Conservation (phyloP, 2,797 vertebrate genomes). For the Anguilla pacifica region DNA sequence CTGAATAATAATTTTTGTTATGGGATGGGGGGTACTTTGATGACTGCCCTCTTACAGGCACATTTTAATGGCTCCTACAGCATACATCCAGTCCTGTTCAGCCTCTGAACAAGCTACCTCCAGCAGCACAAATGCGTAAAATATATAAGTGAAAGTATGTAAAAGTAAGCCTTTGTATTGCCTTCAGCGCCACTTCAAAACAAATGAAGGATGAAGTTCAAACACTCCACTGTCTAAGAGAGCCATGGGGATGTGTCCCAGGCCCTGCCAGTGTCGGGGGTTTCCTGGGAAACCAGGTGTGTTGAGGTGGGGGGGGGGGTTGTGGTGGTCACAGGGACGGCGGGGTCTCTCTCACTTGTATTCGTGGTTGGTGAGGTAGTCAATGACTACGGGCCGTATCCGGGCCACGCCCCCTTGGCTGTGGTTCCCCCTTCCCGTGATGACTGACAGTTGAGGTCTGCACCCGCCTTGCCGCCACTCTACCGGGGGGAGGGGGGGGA, state of each 20-base stretch:
- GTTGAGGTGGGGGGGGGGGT: not conserved
- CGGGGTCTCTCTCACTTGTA: constrained; percentile 30
- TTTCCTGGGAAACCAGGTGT: not conserved
- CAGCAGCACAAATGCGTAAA: not conserved
- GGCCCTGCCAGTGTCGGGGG: not conserved
- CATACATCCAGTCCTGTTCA: not conserved
- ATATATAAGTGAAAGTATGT: not conserved
- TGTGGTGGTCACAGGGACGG: not conserved
- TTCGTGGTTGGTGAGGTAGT: constrained; percentile 85
- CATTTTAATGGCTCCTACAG: not conserved
- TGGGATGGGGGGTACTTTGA: too few relatives aligned
- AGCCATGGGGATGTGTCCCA: not conserved
- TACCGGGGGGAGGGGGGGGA: constrained; percentile 53
- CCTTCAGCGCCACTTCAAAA: not conserved
- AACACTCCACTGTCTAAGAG: not conserved
- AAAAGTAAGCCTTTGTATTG: not conserved
- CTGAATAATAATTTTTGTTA: not conserved
- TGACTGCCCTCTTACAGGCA: not conserved
- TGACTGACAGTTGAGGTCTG: constrained; percentile 87
- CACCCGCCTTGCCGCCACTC: constrained; percentile 85
- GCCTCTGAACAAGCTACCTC: not conserved
- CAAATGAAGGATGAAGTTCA: not conserved
- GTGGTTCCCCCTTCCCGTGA: constrained; percentile 97
- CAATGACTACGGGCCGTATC: constrained; percentile 92
- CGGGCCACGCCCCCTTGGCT: constrained; percentile 95